Percentiles rank a stretch among this genome's conserved stretches.
Evolutionary conservation across 2,888 invertebrate species (phyloP).

Genomic region (Hedychridium roseum): DNA sequence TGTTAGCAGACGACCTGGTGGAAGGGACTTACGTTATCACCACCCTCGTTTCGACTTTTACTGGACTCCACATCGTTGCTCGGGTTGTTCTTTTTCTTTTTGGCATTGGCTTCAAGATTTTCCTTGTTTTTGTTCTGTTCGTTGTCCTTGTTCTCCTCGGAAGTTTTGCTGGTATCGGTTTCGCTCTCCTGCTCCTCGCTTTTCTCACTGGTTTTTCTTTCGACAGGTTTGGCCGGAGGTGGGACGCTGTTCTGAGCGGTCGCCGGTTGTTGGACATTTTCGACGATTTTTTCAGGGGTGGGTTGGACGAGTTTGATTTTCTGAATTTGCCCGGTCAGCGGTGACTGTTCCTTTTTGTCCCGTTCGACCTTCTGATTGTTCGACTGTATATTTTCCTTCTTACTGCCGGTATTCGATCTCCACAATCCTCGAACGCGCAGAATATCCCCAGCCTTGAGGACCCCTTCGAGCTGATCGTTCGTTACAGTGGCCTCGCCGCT

Average conservation of each 20-base stretch:
- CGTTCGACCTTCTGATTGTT: constrained; percentile 68
- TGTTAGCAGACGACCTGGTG: too few relatives aligned
- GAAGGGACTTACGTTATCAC: constrained; percentile 50
- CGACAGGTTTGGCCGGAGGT: constrained; percentile 34
- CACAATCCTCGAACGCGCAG: constrained; percentile 83
- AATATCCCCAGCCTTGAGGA: constrained; percentile 82
- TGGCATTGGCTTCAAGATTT: constrained; percentile 49
- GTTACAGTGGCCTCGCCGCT: constrained; percentile 85
- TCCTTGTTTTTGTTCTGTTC: constrained; percentile 57
- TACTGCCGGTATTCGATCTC: constrained; percentile 64
- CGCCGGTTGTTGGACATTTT: constrained; percentile 36
- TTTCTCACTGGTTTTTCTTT: constrained; percentile 43
- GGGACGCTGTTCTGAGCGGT: constrained; percentile 32
- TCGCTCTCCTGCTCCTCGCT: constrained; percentile 36
- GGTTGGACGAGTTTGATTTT: constrained; percentile 60
- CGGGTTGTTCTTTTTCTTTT: constrained; percentile 48
- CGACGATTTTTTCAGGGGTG: constrained; percentile 41
- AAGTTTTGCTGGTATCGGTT: constrained; percentile 38
- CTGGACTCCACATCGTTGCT: constrained; percentile 55
- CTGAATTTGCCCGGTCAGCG: constrained; percentile 54
- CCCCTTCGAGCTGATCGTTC: constrained; percentile 83
- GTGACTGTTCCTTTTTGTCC: constrained; percentile 55
- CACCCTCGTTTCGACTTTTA: constrained; percentile 57
- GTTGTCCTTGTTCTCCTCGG: constrained; percentile 50
- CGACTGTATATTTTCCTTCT: constrained; percentile 59